Evolutionary conservation across 2,113 vertebrate genomes (phyloP).

Genomic region (Apistogramma diplotaenia): DNA sequence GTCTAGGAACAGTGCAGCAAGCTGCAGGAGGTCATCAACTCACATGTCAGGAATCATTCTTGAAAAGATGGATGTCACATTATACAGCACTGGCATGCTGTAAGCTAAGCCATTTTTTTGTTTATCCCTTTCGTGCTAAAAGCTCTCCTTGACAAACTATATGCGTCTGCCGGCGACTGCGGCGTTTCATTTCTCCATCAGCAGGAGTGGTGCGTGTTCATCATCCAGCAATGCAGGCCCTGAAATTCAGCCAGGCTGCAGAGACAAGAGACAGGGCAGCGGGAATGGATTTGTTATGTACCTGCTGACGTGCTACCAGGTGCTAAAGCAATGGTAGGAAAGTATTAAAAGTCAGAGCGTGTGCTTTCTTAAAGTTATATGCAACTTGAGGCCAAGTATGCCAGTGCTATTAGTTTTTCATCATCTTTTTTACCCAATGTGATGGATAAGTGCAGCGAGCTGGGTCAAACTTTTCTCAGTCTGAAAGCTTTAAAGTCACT

Average conservation of each 20-base stretch:
- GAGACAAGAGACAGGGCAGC: not conserved
- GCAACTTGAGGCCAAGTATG: slow-evolving; percentile 6
- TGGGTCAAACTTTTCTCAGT: slow-evolving; percentile 33
- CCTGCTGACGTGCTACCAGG: slow-evolving; percentile 35
- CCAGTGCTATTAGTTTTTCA: slow-evolving; percentile 33
- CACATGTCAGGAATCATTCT: not conserved
- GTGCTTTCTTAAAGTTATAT: slow-evolving; percentile 16
- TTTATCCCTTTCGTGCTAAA: not conserved
- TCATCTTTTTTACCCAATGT: slow-evolving; percentile 4
- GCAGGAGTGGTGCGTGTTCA: slow-evolving; percentile 2
- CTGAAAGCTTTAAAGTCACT: slow-evolving; percentile 48
- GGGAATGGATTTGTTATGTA: slow-evolving; percentile 60
- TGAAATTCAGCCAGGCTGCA: not conserved
- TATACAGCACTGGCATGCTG: not conserved
- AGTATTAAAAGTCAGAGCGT: slow-evolving; percentile 13
- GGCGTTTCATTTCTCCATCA: slow-evolving; percentile 32
- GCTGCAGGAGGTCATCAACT: not conserved
- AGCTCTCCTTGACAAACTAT: not conserved
- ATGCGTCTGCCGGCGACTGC: not conserved
- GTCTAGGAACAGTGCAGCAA: not conserved
- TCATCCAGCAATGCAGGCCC: slow-evolving; percentile 10
- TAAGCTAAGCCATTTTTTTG: not conserved
- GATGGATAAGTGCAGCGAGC: slow-evolving; percentile 24
- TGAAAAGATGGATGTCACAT: not conserved
- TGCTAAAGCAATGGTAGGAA: not conserved